These are phyloP conservation scores for Phyllostomus hastatus DNA, from an alignment of 2,113 vertebrate species.

Conservation along the genomic window DNA sequence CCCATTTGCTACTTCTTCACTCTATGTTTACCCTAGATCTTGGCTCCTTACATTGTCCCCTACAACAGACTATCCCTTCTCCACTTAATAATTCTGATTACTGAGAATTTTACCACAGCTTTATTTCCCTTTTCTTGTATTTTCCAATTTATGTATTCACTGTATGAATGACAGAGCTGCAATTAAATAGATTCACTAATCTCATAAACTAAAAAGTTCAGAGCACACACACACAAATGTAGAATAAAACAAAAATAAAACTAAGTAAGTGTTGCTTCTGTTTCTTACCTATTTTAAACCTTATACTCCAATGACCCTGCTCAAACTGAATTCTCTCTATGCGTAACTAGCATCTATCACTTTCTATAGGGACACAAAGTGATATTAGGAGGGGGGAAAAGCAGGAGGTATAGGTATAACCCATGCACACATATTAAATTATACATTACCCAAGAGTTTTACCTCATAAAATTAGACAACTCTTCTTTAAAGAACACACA, in stretches of 20 bases:
- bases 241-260: not conserved
- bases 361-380: not conserved
- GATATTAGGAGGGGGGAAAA: not conserved
- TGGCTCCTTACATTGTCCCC: not conserved
- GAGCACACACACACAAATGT: not conserved
- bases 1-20: not conserved
- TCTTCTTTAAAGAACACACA: slow-evolving; percentile 19
- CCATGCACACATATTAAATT: not conserved
- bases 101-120: not conserved
- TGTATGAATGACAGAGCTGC: not conserved
- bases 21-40: not conserved
- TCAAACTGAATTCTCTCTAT: slow-evolving; percentile 1
- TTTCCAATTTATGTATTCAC: slow-evolving; percentile 23
- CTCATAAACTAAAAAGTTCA: slow-evolving; percentile 2
- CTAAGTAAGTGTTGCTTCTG: not conserved
- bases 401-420: not conserved
- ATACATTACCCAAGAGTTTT: not conserved
- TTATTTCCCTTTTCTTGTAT: not conserved
- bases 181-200: slow-evolving; percentile 35
- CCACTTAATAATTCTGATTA: slow-evolving; percentile 42
- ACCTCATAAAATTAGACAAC: not conserved
- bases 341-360: slow-evolving; percentile 5
- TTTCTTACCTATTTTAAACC: slow-evolving; percentile 29
- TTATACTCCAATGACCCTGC: not conserved
- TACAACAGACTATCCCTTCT: not conserved